Evolutionary conservation across 2,113 vertebrate genomes (phyloP).

Genomic region (Cnemophilus loriae): DNA sequence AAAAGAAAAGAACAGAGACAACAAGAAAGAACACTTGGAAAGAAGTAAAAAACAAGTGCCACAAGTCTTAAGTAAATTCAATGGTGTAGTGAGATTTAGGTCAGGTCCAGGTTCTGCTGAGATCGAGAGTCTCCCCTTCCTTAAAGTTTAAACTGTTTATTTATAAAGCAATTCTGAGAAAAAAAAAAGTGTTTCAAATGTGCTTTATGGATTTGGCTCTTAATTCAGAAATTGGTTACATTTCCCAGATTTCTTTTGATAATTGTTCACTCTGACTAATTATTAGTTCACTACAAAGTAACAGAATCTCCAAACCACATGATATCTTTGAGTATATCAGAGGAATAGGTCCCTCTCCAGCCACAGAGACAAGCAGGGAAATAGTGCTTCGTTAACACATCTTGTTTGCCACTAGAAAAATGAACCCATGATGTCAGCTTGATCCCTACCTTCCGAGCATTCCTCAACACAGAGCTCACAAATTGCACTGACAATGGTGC

Average conservation of each 20-base stretch:
- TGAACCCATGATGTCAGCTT: neutral
- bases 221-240: neutral
- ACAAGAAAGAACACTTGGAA: neutral
- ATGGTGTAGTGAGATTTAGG: neutral
- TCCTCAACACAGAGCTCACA: neutral
- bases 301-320: neutral
- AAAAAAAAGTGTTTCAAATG: neutral
- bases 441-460: accelerated
- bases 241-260: neutral
- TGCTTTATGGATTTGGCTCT: neutral
- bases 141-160: neutral
- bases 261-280: neutral
- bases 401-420: neutral
- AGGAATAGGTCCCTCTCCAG: neutral
- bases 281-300: neutral
- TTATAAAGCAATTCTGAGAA: neutral
- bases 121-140: neutral
- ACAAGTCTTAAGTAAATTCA: neutral
- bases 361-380: neutral
- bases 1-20: neutral
- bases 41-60: accelerated
- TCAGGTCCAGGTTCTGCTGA: neutral
- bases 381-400: neutral
- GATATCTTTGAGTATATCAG: neutral
- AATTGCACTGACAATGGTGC: neutral